A percentile compares a stretch with the other conserved stretches of the same genome.
These are phyloP conservation scores for Rhyacophila evoluta DNA, from an alignment of 2,888 invertebrate species.

Conservation along the genomic window DNA sequence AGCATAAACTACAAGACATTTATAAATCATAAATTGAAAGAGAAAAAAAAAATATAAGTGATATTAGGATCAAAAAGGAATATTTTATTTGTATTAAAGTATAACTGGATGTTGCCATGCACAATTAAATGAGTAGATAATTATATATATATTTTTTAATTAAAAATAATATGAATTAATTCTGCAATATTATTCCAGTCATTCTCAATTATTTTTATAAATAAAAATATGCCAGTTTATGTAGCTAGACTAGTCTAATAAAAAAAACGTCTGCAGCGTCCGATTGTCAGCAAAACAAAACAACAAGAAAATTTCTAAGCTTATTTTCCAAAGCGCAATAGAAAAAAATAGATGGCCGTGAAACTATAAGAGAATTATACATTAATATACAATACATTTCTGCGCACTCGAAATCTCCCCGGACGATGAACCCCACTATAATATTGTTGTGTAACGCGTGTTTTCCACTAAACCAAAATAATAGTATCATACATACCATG, in stretches of 20 bases:
- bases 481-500: not conserved
- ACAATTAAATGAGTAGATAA: no score
- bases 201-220: no score
- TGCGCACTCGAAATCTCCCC: not conserved
- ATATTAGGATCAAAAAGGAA: no score
- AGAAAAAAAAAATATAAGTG: no score
- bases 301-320: not conserved
- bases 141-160: no score
- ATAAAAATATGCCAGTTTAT: not conserved
- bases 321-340: not conserved
- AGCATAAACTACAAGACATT: no score
- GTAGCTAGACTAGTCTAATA: no score
- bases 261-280: not conserved
- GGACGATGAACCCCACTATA: not conserved
- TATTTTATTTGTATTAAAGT: no score
- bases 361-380: not conserved
- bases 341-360: slow-evolving; percentile 7
- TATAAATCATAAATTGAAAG: no score
- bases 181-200: no score
- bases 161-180: no score
- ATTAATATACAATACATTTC: not conserved
- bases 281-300: not conserved
- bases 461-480: not conserved
- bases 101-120: no score
- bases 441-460: slow-evolving; percentile 2